A percentile compares a stretch with the other conserved stretches of the same genome.
These are phyloP conservation scores for Gadus macrocephalus DNA, from an alignment of 2,113 vertebrate species.

Conservation along the genomic window DNA sequence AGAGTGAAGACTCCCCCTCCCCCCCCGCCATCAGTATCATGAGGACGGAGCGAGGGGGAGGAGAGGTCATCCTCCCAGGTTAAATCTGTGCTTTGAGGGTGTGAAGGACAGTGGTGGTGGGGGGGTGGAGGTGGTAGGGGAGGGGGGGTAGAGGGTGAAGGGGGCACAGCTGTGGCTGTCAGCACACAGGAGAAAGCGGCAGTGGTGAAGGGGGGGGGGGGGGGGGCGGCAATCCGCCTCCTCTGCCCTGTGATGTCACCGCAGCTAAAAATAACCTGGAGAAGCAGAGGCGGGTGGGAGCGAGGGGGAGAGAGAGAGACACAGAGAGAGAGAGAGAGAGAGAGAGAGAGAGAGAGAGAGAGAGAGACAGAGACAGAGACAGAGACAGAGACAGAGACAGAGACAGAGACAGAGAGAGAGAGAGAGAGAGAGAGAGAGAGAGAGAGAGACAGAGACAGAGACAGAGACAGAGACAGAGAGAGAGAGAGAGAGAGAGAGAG, in stretches of 20 bases:
- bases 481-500: slow-evolving; percentile 11
- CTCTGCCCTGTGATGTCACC: slow-evolving; percentile 71
- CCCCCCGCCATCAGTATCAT: too few relatives aligned
- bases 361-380: too few relatives aligned
- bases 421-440: slow-evolving; percentile 12
- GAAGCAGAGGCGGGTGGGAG: slow-evolving; percentile 28
- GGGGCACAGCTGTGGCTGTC: slow-evolving; percentile 62
- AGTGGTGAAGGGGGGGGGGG: slow-evolving; percentile 34
- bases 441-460: background rate
- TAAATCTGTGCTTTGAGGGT: too few relatives aligned
- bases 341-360: background rate
- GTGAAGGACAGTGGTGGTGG: background rate
- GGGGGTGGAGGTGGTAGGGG: background rate
- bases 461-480: too few relatives aligned
- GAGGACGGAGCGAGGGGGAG: too few relatives aligned
- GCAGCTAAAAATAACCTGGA: slow-evolving; percentile 75
- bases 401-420: slow-evolving; percentile 3
- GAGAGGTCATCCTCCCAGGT: too few relatives aligned
- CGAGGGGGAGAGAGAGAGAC: slow-evolving; percentile 2
- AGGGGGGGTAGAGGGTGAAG: slow-evolving; percentile 18
- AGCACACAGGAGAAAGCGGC: slow-evolving; percentile 42
- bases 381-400: too few relatives aligned
- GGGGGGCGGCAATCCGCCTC: slow-evolving; percentile 55
- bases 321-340: slow-evolving; percentile 9
- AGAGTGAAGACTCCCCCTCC: too few relatives aligned